Evolutionary conservation across 2,888 invertebrate genomes (phyloP).

Genomic region (Leptopterna dolabrata): DNA sequence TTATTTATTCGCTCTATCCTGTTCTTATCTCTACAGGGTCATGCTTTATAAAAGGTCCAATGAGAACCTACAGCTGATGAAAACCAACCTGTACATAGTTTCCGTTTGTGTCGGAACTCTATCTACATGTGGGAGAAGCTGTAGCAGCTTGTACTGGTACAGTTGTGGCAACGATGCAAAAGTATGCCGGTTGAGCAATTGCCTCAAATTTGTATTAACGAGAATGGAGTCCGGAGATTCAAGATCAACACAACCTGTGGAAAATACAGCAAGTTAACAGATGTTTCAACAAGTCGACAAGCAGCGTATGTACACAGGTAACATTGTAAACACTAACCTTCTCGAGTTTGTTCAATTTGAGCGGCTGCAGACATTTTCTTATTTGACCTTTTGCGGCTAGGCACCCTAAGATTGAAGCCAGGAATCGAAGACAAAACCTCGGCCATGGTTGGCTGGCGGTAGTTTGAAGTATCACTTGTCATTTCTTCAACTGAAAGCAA

Average conservation of each 20-base stretch:
- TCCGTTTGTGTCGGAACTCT: conserved; percentile 69
- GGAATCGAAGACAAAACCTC: conserved; percentile 90
- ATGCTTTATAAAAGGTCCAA: too few relatives aligned
- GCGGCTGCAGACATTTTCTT: conserved; percentile 91
- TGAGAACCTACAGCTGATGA: too few relatives aligned
- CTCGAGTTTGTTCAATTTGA: conserved; percentile 91
- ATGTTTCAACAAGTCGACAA: too few relatives aligned
- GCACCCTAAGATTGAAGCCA: conserved; percentile 86
- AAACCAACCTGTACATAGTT: conserved; percentile 66
- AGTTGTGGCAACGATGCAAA: conserved; percentile 87
- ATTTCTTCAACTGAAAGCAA: conserved; percentile 66
- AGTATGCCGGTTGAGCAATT: conserved; percentile 90
- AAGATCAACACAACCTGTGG: conserved; percentile 85
- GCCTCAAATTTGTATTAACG: conserved; percentile 85
- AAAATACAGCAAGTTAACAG: background rate
- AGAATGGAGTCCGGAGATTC: conserved; percentile 96
- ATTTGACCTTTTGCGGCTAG: conserved; percentile 79
- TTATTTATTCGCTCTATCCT: too few relatives aligned
- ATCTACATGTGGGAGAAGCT: conserved; percentile 92
- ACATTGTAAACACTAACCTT: conserved; percentile 66
- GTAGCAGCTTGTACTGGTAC: conserved; percentile 92
- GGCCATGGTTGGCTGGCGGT: conserved; percentile 79
- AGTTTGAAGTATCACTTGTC: conserved; percentile 67
- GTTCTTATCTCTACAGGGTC: too few relatives aligned
- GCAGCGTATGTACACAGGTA: too few relatives aligned